phyloP scores from a whole-genome alignment of 2,113 vertebrate species.

The Pygoscelis adeliae region DNA sequence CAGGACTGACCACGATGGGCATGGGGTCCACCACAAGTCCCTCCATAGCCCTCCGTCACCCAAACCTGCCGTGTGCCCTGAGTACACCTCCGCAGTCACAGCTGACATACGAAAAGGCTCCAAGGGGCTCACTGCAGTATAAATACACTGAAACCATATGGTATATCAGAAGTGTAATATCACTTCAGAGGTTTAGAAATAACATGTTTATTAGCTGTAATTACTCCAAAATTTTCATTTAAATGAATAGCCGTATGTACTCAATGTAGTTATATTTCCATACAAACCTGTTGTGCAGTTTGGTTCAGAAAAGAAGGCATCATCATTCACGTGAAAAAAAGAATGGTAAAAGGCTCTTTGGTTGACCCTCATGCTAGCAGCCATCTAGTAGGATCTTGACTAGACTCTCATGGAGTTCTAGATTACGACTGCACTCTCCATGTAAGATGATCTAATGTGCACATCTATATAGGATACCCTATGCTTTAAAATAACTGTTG shows the following conservation, averaged over 20 bases:
- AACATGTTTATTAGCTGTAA: slow-evolving; percentile 39
- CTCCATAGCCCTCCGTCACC: accelerated
- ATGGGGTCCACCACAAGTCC: not conserved
- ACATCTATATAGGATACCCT: not conserved
- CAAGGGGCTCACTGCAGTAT: not conserved
- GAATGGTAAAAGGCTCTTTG: not conserved
- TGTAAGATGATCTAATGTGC: not conserved
- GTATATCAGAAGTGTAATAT: not conserved
- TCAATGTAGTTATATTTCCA: not conserved
- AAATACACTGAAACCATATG: slow-evolving; percentile 28
- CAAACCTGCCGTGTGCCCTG: not conserved
- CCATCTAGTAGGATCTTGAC: not conserved
- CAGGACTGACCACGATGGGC: accelerated
- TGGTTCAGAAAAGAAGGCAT: not conserved
- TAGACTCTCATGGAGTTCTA: not conserved
- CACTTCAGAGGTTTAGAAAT: slow-evolving; percentile 19
- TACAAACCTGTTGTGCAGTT: not conserved
- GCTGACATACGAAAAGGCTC: not conserved
- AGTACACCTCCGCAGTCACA: not conserved
- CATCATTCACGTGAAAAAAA: not conserved
- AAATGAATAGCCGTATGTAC: not conserved
- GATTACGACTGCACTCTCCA: accelerated
- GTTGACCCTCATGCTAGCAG: not conserved
- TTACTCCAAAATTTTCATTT: not conserved
- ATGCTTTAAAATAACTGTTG: not conserved